Percentiles rank a stretch among this genome's conserved stretches.
phyloP scores from a whole-genome alignment of 1,140 invertebrate species.

The Uloborus diversus region DNA sequence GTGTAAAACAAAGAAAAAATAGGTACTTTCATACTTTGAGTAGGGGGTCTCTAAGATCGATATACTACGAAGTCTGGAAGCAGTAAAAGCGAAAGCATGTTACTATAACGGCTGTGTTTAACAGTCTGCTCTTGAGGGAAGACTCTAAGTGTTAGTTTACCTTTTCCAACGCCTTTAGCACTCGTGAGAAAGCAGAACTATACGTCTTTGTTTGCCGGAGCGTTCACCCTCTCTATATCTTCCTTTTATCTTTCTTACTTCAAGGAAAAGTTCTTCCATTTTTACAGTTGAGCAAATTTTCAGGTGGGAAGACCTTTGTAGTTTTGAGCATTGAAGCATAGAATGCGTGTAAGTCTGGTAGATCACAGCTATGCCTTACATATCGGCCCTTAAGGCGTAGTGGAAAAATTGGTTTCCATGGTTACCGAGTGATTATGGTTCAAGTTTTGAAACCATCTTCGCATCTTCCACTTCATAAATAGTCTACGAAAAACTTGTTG shows the following conservation, averaged over 20 bases:
- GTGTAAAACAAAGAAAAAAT: too few species aligned
- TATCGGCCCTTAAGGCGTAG: not conserved
- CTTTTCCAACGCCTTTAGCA: conserved; percentile 51
- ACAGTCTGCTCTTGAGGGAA: conserved; percentile 38
- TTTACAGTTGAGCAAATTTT: conserved; percentile 53
- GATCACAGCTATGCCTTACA: not conserved
- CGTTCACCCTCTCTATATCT: conserved; percentile 13
- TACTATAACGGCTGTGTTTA: conserved; percentile 52
- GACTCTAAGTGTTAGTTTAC: conserved; percentile 51
- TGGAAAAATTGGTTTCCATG: not conserved
- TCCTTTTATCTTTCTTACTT: conserved; percentile 7
- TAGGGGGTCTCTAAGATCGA: conserved; percentile 23
- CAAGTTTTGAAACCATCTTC: not conserved
- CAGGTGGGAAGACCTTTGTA: conserved; percentile 1
- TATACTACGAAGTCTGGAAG: conserved; percentile 16
- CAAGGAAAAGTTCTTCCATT: conserved; percentile 38
- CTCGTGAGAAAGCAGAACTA: conserved; percentile 46
- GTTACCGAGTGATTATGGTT: not conserved
- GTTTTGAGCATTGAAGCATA: conserved; percentile 15
- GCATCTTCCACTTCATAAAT: not conserved
- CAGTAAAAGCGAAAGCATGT: conserved; percentile 55
- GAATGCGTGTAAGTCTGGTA: conserved; percentile 42
- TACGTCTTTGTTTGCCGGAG: conserved; percentile 50
- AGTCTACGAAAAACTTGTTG: not conserved
- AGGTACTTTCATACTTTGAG: conserved; percentile 45